A percentile compares a stretch with the other conserved stretches of the same genome.
These are phyloP conservation scores for Cephalotes varians DNA, from an alignment of 2,888 invertebrate species.

Conservation along the genomic window DNA sequence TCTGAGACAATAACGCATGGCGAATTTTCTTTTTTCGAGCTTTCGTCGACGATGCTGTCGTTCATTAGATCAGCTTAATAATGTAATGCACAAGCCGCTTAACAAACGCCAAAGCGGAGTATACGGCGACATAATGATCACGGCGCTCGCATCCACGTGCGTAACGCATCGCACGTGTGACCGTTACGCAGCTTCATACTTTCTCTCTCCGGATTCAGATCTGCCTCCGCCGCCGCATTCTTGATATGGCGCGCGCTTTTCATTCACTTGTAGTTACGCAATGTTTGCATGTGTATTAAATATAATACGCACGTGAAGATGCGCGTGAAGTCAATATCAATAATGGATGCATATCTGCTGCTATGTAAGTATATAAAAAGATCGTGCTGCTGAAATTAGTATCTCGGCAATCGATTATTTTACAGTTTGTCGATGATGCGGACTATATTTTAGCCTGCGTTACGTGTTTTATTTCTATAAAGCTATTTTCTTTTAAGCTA, in stretches of 20 bases:
- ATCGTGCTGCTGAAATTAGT: background rate
- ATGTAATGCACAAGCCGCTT: background rate
- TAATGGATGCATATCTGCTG: background rate
- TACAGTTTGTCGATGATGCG: background rate
- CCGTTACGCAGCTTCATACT: conserved; percentile 55
- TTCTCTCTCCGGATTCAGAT: conserved; percentile 70
- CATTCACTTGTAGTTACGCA: conserved; percentile 11
- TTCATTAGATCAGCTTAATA: background rate
- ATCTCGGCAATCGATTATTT: background rate
- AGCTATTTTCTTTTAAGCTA: background rate
- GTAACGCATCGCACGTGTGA: background rate
- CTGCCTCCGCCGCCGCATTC: conserved; percentile 16
- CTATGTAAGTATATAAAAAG: background rate
- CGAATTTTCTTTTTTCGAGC: background rate
- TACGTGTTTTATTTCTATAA: background rate
- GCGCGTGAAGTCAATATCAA: background rate
- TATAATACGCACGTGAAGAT: background rate
- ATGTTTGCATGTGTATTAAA: background rate
- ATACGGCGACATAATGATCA: conserved; percentile 14
- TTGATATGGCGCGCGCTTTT: conserved; percentile 53
- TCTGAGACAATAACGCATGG: background rate
- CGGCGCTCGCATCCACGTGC: background rate
- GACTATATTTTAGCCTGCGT: background rate
- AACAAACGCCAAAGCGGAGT: background rate
- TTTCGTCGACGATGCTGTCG: no score